Evolutionary conservation across 2,888 invertebrate genomes (phyloP).

Genomic region (Apamea crenata): DNA sequence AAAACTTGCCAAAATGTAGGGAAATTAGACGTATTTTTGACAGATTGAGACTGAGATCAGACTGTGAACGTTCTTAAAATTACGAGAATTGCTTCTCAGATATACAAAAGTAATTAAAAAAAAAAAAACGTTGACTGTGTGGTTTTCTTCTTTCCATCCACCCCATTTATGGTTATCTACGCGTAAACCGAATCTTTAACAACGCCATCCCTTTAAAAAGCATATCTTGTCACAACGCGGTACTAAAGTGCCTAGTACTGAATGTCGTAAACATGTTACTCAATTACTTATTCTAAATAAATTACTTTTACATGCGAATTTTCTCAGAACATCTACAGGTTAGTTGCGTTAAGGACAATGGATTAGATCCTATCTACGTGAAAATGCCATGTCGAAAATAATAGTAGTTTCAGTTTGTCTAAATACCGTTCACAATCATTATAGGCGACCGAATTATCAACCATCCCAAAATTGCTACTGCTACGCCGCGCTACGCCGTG

Average conservation of each 20-base stretch:
- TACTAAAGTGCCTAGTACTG: constrained; percentile 42
- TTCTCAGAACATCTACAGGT: constrained; percentile 61
- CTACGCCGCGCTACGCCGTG: background rate
- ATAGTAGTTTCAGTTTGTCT: background rate
- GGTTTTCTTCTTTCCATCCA: background rate
- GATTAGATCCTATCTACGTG: background rate
- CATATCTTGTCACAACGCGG: constrained; percentile 20
- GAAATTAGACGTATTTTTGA: no score
- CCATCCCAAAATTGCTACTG: background rate
- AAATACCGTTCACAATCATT: background rate
- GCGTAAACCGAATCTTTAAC: constrained; percentile 5
- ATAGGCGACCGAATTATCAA: background rate
- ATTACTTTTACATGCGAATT: constrained; percentile 71
- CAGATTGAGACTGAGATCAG: no score
- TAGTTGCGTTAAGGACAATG: constrained; percentile 25
- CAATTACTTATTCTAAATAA: constrained; percentile 80
- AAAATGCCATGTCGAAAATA: no score
- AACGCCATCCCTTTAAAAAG: constrained; percentile 7
- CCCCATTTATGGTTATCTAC: background rate
- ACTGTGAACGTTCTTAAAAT: no score
- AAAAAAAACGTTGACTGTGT: background rate
- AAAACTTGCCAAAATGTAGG: no score
- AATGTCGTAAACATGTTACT: constrained; percentile 55
- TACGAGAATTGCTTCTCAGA: no score
- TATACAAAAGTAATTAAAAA: background rate